Conservation (phyloP, 2,888 invertebrate genomes). For the Villa cingulata region DNA sequence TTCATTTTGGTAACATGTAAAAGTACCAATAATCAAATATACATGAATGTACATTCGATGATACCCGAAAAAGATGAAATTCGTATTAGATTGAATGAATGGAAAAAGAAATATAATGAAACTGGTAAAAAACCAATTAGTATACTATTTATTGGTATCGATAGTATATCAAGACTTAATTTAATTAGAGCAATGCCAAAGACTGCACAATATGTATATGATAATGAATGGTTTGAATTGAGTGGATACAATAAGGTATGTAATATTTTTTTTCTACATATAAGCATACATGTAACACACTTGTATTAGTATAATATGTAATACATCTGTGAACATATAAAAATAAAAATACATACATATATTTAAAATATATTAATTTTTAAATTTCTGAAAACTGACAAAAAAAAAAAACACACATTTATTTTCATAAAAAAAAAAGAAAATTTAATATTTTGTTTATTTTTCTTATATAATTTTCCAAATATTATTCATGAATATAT, state of each 20-base stretch:
- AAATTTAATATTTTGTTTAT: too few species aligned
- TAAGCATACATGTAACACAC: neutral
- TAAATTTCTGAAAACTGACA: too few species aligned
- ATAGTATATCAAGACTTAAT: constrained; percentile 68
- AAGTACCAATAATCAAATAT: constrained; percentile 24
- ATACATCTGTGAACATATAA: too few species aligned
- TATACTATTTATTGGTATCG: constrained; percentile 69
- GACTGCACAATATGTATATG: constrained; percentile 51
- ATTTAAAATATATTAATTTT: too few species aligned
- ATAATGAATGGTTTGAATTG: constrained; percentile 55
- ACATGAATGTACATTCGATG: constrained; percentile 40
- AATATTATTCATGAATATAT: too few species aligned
- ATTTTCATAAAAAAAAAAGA: too few species aligned
- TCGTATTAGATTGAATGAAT: constrained; percentile 33
- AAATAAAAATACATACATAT: too few species aligned
- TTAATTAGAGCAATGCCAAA: constrained; percentile 60
- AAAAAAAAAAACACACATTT: too few species aligned
- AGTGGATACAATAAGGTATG: constrained; percentile 57
- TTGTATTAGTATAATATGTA: neutral
- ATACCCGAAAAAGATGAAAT: constrained; percentile 40
- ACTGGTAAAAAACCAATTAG: constrained; percentile 39
- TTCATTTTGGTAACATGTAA: constrained; percentile 41
- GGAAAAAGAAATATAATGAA: constrained; percentile 17
- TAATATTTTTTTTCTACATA: too few species aligned
- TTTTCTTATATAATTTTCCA: too few species aligned